Evolutionary conservation across 2,888 invertebrate genomes (phyloP), one percentile per base, ranked within the genome.

Genomic region (Sthenelais limicola): DNA sequence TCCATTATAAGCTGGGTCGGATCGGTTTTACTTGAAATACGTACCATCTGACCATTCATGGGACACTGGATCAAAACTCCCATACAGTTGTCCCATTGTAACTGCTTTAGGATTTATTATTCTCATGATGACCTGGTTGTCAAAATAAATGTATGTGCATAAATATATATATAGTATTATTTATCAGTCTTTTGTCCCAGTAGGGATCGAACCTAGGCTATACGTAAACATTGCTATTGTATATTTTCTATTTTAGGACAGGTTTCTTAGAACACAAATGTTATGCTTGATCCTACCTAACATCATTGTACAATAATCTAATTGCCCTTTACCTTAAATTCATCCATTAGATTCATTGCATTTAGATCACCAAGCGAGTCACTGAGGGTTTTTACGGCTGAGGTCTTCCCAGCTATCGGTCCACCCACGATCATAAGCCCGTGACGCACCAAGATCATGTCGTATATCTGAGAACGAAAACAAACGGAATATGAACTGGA

Each of bases 1-100:
- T n/a, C n/a, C n/a, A n/a, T n/a, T n/a, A n/a, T n/a, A n/a, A n/a
- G n/a, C n/a, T n/a, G n/a, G n/a, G n/a, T n/a, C n/a, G n/a, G n/a
- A n/a, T n/a, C n/a, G n/a, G n/a, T n/a, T n/a, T n/a, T n/a, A n/a
- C n/a, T n/a, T n/a, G n/a, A n/a, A n/a, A 9, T 12, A 51, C 82
- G 74, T 72, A 86, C 87, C 87, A 80, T 87, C 87, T 70, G 85
- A 83, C 87, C 87, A 87, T 74, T 87, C 87, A 77, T 87, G 86
- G 12, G 87, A 87, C 24, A 87, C 84, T 26, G 86, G 85, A 77
- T 87, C 87, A 83, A 87, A 87, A 66, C 84, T 76, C n/a, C 87
- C 87, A 76, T 87, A 87, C 73, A 87, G 78, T 79, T 87, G 86
- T 32, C 86, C 87, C 85, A 87, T 87, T 3, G 84, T 84, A 7